Evolutionary conservation across 2,113 vertebrate genomes (phyloP).

Genomic region (Trematocara macrostoma): DNA sequence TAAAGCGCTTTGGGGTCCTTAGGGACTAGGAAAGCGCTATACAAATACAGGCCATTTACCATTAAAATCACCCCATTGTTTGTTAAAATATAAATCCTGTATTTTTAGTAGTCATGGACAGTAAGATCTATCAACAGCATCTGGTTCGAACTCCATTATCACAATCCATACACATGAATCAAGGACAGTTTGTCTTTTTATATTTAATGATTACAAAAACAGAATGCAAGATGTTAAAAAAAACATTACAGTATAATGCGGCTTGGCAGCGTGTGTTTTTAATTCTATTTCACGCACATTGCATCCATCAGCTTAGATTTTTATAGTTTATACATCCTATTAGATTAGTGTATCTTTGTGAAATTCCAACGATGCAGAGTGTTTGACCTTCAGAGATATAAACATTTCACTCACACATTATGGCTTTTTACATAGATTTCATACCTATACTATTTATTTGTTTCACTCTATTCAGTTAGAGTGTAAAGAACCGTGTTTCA

Average conservation of each 20-base stretch:
- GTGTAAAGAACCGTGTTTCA: not conserved
- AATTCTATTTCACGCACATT: not conserved
- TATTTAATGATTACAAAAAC: not conserved
- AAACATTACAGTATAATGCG: not conserved
- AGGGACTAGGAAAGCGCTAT: too few species aligned
- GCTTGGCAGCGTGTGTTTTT: not conserved
- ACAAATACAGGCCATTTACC: too few species aligned
- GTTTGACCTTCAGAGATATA: not conserved
- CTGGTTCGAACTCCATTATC: not conserved
- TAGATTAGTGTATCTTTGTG: not conserved
- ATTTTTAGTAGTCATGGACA: not conserved
- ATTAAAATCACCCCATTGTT: not conserved
- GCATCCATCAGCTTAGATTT: not conserved
- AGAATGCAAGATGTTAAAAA: not conserved
- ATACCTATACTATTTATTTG: not conserved
- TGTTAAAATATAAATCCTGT: not conserved
- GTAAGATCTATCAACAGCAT: not conserved
- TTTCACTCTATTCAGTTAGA: not conserved
- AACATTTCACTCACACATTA: not conserved
- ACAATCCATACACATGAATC: accelerated
- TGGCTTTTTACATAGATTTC: not conserved
- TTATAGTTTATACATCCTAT: not conserved
- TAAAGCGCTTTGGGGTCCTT: too few species aligned
- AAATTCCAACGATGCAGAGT: not conserved
- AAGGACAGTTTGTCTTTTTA: not conserved